Base-by-base conservation (phyloP, 2,888 invertebrate genomes). In the Dynastes hyllus region DNA sequence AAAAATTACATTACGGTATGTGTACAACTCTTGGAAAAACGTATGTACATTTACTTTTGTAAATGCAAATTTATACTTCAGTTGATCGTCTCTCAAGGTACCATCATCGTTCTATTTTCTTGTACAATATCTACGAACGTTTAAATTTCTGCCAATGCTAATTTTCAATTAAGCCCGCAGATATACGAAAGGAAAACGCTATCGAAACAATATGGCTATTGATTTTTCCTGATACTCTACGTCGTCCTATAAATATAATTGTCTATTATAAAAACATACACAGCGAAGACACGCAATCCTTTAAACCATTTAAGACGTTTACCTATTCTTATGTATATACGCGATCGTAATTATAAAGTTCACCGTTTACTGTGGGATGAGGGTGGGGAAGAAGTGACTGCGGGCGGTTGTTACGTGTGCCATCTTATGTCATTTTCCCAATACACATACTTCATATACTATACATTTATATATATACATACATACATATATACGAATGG, bases 261-360 rank as follows among this genome's bases (percentile, higher is more conserved):
- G 78, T 73, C 73, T 78, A 78, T 78, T 78, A 78, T 78, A 78
- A 78, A 78, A 78, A 78, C 78, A 78, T 78, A 78, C 75, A 78
- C 73, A 78, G 16, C 78, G 40, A 55, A 78, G 73, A 78, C 78
- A 78, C 78, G 78, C 78, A 78, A 78, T 65, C 65, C 66, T 53
- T 71, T 71, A 69, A 61, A 61, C 63, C 71, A 53, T 70, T 70
- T 71, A 78, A 78, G 71, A 78, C 77, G 77, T 55, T 77, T 69
- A 69, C 77, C 77, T 69, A 75, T 75, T 45, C 61, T 75, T 75
- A 75, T 77, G 61, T 69, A 77, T 69, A 69, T 77, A 77, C 73
- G 73, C 73, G 61, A 61, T 55, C 67, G 67, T 77, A 77, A 77
- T 77, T 77, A 77, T 58, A 61, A 61, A 69, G 69, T 77, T 77